Percentiles rank a stretch among this genome's conserved stretches.
phyloP scores from a whole-genome alignment of 2,797 vertebrate species.

The Megaceryle alcyon region DNA sequence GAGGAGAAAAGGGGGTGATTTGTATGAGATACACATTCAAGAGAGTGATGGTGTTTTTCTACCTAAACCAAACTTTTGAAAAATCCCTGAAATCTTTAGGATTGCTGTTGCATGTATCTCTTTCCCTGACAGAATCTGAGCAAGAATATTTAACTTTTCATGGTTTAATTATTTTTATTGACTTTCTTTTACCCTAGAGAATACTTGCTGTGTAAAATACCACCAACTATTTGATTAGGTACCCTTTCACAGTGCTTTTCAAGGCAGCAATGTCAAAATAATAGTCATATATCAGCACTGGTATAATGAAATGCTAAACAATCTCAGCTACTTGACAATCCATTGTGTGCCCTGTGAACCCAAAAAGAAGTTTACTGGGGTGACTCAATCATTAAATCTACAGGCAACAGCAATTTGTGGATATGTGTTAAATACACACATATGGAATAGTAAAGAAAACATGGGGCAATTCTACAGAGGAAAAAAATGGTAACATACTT shows the following conservation, averaged over 20 bases:
- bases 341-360: not conserved
- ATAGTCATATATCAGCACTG: not conserved
- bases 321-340: not conserved
- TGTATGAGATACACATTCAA: not conserved
- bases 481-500: not conserved
- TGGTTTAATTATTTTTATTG: slow-evolving; percentile 48
- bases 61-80: not conserved
- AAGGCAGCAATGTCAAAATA: slow-evolving; percentile 45
- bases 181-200: slow-evolving; percentile 34
- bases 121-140: not conserved
- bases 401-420: not conserved
- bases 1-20: not conserved
- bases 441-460: not conserved
- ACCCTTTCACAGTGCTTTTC: not conserved
- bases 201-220: not conserved
- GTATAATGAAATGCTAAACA: slow-evolving; percentile 35
- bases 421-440: not conserved
- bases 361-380: not conserved
- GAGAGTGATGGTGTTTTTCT: not conserved
- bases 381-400: not conserved
- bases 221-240: slow-evolving; percentile 16
- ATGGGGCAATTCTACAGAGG: not conserved
- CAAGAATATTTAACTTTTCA: slow-evolving; percentile 26
- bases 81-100: not conserved
- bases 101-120: not conserved